Percentiles rank a stretch among this genome's conserved stretches.
Evolutionary conservation across 2,888 invertebrate genomes (phyloP).

Genomic region (Catonia carolina): DNA sequence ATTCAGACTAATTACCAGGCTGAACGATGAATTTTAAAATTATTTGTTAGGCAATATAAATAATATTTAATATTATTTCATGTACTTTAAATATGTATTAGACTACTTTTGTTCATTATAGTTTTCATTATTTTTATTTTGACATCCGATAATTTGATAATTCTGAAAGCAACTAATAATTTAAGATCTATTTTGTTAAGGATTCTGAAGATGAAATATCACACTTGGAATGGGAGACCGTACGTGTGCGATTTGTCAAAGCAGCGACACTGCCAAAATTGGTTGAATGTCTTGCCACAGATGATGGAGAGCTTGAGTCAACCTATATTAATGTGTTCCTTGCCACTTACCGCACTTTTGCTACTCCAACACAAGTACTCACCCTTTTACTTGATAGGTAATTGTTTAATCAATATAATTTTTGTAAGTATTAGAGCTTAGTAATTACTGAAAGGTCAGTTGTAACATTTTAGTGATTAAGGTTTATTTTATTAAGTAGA

Average conservation of each 20-base stretch:
- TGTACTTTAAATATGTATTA: too few relatives aligned
- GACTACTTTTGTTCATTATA: too few relatives aligned
- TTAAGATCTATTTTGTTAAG: slow-evolving; percentile 41
- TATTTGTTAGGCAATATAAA: too few relatives aligned
- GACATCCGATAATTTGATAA: too few relatives aligned
- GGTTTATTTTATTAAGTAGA: too few relatives aligned
- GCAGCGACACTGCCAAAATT: slow-evolving; percentile 90
- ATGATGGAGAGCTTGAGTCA: slow-evolving; percentile 93
- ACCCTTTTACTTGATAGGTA: slow-evolving; percentile 62
- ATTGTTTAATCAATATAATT: slow-evolving; percentile 17
- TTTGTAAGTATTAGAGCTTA: too few relatives aligned
- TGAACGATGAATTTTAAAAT: too few relatives aligned
- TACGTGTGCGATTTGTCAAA: slow-evolving; percentile 89
- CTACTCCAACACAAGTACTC: slow-evolving; percentile 78
- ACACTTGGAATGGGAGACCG: slow-evolving; percentile 98
- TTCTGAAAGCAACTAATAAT: neutral
- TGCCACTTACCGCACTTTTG: slow-evolving; percentile 88
- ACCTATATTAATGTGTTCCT: slow-evolving; percentile 97
- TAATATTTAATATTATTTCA: too few relatives aligned
- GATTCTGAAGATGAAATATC: slow-evolving; percentile 89
- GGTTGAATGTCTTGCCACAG: slow-evolving; percentile 88
- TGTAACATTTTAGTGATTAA: too few relatives aligned
- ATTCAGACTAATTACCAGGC: too few relatives aligned
- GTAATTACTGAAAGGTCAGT: too few relatives aligned
- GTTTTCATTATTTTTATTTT: too few relatives aligned